A percentile compares a stretch with the other conserved stretches of the same genome.
Evolutionary conservation across 2,888 invertebrate genomes (phyloP).

Genomic region (Embidobia sp.): DNA sequence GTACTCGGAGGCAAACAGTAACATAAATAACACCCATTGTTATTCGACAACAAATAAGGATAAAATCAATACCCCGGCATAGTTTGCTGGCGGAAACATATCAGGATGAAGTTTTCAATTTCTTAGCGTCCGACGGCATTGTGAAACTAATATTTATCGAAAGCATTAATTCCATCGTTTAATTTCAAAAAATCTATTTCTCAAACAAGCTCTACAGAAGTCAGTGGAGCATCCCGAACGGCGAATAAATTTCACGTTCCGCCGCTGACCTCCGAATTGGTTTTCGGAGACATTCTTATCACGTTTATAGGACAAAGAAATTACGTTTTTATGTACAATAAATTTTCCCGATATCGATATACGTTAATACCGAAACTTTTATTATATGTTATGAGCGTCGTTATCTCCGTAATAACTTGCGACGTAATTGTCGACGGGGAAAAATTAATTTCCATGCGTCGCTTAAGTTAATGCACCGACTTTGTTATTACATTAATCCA

Average conservation of each 20-base stretch:
- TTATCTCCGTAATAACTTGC: conserved; percentile 39
- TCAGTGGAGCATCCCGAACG: conserved; percentile 40
- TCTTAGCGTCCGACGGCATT: conserved; percentile 7
- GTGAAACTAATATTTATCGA: conserved; percentile 46
- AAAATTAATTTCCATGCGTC: conserved; percentile 25
- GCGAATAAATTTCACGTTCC: conserved; percentile 53
- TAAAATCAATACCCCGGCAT: conserved; percentile 14
- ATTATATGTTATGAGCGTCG: conserved; percentile 40
- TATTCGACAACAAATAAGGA: conserved; percentile 15
- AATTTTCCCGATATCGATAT: conserved; percentile 44
- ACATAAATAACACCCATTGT: conserved; percentile 6
- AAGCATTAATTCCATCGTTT: conserved; percentile 42
- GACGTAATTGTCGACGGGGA: conserved; percentile 15
- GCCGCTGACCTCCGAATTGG: conserved; percentile 45
- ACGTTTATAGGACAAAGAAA: conserved; percentile 57
- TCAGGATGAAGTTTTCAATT: conserved; percentile 21
- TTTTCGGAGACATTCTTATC: conserved; percentile 60
- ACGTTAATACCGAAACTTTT: conserved; percentile 45
- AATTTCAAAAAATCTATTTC: conserved; percentile 52
- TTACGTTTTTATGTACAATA: conserved; percentile 60
- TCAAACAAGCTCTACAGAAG: conserved; percentile 46
- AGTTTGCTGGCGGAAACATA: conserved; percentile 8
- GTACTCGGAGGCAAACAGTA: neutral
- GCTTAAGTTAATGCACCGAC: neutral
- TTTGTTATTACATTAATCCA: too few species aligned